Evolutionary conservation across 2,888 invertebrate genomes (phyloP).

Genomic region (Vesta saturnalis): DNA sequence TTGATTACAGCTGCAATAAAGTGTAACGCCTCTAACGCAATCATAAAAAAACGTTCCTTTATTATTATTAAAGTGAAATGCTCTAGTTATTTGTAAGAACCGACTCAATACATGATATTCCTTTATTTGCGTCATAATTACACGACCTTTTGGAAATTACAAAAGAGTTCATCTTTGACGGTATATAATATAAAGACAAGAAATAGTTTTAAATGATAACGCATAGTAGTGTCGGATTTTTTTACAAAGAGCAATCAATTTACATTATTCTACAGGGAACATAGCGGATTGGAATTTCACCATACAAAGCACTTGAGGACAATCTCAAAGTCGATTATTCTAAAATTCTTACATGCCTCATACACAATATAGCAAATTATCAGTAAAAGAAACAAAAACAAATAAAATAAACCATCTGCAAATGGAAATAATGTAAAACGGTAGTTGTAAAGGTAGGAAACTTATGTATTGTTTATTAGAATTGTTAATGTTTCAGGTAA

Average conservation of each 20-base stretch:
- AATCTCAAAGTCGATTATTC: slow-evolving; percentile 18
- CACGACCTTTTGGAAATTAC: no score
- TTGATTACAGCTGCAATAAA: not conserved
- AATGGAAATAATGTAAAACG: slow-evolving; percentile 13
- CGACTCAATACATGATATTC: no score
- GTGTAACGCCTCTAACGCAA: not conserved
- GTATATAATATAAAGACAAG: not conserved
- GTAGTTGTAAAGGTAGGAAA: slow-evolving; percentile 15
- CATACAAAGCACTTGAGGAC: slow-evolving; percentile 17
- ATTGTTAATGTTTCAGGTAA: slow-evolving; percentile 10
- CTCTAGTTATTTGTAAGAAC: no score
- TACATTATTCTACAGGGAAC: slow-evolving; percentile 10
- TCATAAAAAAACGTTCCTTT: not conserved
- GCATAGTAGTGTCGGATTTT: not conserved
- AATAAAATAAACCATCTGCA: slow-evolving; percentile 5
- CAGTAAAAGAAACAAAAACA: slow-evolving; percentile 6
- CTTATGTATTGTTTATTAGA: slow-evolving; percentile 9
- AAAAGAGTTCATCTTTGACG: not conserved
- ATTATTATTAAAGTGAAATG: no score
- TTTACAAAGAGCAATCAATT: slow-evolving; percentile 10
- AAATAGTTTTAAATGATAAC: not conserved
- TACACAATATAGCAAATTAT: slow-evolving; percentile 19
- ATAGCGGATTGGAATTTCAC: slow-evolving; percentile 14
- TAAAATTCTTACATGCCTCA: slow-evolving; percentile 18
- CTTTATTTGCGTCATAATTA: no score